phyloP scores from a whole-genome alignment of 2,888 invertebrate genomes.

The Netelia inedita region DNA sequence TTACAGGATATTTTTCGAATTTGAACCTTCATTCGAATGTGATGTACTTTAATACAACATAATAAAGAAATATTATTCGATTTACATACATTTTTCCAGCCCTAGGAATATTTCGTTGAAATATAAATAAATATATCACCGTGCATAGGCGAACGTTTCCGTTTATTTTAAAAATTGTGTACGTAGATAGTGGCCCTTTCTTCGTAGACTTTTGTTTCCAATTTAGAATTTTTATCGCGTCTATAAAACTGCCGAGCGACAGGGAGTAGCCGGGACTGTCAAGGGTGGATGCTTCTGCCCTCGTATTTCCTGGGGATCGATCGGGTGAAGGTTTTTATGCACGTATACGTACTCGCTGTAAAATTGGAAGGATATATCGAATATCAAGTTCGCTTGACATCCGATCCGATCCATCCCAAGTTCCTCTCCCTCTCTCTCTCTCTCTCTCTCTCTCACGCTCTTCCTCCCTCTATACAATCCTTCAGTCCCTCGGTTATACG shows the following conservation, averaged over 20 bases:
- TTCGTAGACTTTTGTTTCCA: not conserved
- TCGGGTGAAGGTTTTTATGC: conserved; percentile 41
- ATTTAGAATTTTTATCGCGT: conserved; percentile 34
- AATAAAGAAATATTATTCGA: not conserved
- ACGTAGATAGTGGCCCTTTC: not conserved
- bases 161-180: conserved; percentile 1
- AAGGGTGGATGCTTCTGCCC: conserved; percentile 37
- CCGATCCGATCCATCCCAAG: conserved; percentile 20
- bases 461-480: conserved; percentile 5
- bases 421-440: not conserved
- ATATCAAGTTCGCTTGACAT: conserved; percentile 59
- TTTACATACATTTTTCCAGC: not conserved
- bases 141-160: not conserved
- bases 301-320: conserved; percentile 33
- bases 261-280: not conserved
- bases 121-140: not conserved
- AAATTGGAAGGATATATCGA: conserved; percentile 51
- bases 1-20: not conserved
- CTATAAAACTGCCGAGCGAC: conserved; percentile 38
- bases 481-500: not conserved
- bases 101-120: not conserved
- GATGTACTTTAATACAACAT: not conserved
- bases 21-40: too few species aligned
- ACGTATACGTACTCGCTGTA: conserved; percentile 40
- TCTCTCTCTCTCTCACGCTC: not conserved